Conservation (phyloP, 2,797 vertebrate species). For the Craterocephalus amniculus region DNA sequence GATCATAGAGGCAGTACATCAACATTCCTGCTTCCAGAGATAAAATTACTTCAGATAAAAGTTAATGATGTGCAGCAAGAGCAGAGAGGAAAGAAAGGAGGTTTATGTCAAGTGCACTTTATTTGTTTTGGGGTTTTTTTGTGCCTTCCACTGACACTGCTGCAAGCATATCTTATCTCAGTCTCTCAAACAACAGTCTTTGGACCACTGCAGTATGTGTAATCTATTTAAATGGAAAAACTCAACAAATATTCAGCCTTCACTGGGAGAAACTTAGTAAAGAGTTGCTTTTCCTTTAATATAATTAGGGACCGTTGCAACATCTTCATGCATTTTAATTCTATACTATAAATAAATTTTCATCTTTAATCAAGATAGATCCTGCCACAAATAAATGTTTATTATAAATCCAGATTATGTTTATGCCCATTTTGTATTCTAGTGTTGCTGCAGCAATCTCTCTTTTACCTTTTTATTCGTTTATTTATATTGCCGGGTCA, state of each 20-base stretch:
- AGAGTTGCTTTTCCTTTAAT: too few species aligned
- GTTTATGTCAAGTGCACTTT: background rate
- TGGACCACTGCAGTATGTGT: background rate
- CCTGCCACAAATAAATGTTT: too few species aligned
- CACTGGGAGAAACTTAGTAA: background rate
- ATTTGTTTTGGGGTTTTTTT: background rate
- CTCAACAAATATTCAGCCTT: background rate
- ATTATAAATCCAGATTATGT: too few species aligned
- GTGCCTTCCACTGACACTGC: background rate
- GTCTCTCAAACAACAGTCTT: background rate
- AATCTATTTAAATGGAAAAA: slow-evolving; percentile 4
- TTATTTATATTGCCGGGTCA: background rate
- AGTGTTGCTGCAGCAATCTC: background rate
- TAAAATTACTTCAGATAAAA: slow-evolving; percentile 6
- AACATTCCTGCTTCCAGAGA: slow-evolving; percentile 7
- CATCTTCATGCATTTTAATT: too few species aligned
- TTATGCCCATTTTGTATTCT: too few species aligned
- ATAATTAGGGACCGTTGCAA: too few species aligned
- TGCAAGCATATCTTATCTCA: background rate
- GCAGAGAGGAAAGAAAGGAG: background rate
- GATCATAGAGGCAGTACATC: slow-evolving; percentile 1
- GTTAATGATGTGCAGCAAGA: background rate
- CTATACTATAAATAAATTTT: too few species aligned
- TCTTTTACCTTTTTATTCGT: background rate
- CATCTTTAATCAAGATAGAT: too few species aligned